Percentiles rank a stretch among this genome's conserved stretches.
Evolutionary conservation across 2,888 invertebrate genomes (phyloP).

Genomic region (Acanthosepion esculentum): DNA sequence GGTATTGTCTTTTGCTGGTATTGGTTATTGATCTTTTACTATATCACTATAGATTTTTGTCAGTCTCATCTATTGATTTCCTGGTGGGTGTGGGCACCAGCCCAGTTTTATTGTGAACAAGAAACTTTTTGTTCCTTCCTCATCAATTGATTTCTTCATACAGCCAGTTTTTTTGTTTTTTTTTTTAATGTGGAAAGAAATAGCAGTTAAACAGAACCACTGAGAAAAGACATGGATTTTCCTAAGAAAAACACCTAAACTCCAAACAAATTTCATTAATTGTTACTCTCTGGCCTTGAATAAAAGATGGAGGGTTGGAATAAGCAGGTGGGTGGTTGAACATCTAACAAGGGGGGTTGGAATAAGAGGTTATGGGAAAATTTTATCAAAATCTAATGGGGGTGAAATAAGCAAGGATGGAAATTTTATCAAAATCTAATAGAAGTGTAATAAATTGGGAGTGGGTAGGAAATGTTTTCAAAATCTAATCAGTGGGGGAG

Average conservation of each 20-base stretch:
- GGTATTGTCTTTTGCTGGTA: slow-evolving; percentile 23
- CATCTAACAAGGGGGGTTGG: no score
- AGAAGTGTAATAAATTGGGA: no score
- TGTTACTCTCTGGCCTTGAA: no score
- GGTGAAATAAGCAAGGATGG: no score
- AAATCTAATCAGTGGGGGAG: no score
- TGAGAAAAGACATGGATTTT: background rate
- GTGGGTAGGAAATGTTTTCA: no score
- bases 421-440: no score
- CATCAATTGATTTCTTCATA: background rate
- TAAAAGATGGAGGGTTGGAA: no score
- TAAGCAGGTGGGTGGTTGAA: no score
- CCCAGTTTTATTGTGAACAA: background rate
- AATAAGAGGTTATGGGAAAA: no score
- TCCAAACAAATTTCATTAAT: no score
- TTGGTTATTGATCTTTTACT: slow-evolving; percentile 21
- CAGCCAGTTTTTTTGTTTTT: background rate
- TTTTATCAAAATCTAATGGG: no score
- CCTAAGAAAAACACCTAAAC: background rate
- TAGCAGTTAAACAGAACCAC: background rate
- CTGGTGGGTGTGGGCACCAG: background rate
- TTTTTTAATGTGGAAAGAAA: background rate
- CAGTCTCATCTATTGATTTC: background rate
- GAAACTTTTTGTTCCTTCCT: background rate
- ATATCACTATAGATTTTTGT: background rate